These are phyloP conservation scores for Tigriopus californicus DNA, from an alignment of 2,888 invertebrate genomes.

Conservation along the genomic window DNA sequence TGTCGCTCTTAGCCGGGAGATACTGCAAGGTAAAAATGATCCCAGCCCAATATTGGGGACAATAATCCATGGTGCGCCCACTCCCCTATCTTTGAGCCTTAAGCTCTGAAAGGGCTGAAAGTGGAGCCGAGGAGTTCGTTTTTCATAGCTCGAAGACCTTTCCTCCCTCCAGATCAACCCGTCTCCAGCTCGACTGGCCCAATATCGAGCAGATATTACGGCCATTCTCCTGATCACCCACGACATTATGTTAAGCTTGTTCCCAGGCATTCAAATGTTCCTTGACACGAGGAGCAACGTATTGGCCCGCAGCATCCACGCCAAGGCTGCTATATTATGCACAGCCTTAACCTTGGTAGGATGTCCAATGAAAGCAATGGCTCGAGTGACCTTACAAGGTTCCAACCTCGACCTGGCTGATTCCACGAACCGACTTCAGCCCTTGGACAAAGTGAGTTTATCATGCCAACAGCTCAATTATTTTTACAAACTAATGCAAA, in stretches of 20 bases:
- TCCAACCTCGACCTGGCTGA: too few relatives aligned
- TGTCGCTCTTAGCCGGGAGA: not conserved
- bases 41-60: not conserved
- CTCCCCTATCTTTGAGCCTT: not conserved
- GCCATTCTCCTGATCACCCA: not conserved
- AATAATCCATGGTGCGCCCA: not conserved
- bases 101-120: not conserved
- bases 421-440: too few relatives aligned
- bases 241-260: not conserved
- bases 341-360: not conserved
- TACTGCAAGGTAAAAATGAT: conserved; percentile 4
- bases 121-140: not conserved
- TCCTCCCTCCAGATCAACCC: not conserved
- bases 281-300: not conserved
- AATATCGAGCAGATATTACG: conserved; percentile 1
- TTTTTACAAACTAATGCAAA: too few relatives aligned
- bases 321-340: not conserved
- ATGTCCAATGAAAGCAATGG: not conserved
- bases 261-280: not conserved
- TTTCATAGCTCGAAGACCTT: not conserved
- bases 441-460: too few relatives aligned
- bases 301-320: not conserved
- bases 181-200: not conserved
- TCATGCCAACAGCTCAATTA: too few relatives aligned
- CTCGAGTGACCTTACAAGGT: too few relatives aligned